Conservation (phyloP, 2,888 invertebrate species). For the Ectemnius continuus region DNA sequence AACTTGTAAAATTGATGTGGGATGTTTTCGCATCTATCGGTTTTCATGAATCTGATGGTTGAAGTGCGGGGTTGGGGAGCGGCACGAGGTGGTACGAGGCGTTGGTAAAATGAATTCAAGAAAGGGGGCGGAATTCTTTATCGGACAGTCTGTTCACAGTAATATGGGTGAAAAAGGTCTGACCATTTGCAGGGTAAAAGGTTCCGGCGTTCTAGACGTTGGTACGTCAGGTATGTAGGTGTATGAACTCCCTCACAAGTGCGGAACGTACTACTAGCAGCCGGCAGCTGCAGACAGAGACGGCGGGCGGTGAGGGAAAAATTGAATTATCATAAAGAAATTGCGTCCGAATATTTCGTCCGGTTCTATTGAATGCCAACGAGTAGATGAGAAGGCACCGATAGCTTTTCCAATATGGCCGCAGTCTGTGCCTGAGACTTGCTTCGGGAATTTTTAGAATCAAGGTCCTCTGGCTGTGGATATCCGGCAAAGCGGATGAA, state of each 20-base stretch:
- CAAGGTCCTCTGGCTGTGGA: conserved; percentile 25
- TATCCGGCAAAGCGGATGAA: conserved; percentile 4
- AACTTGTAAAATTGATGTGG: not conserved
- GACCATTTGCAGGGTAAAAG: conserved; percentile 61
- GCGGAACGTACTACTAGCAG: not conserved
- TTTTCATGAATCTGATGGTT: conserved; percentile 46
- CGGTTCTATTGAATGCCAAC: conserved; percentile 65
- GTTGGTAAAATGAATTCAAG: conserved; percentile 58
- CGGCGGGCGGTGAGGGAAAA: conserved; percentile 45
- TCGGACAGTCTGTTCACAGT: conserved; percentile 42
- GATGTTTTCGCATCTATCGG: conserved; percentile 39
- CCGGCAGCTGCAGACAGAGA: conserved; percentile 3
- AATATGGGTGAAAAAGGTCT: conserved; percentile 56
- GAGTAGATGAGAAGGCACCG: conserved; percentile 61
- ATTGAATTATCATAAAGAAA: conserved; percentile 74
- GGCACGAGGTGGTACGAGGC: not conserved
- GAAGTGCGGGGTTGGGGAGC: not conserved
- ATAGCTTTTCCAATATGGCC: conserved; percentile 64
- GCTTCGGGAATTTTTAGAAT: conserved; percentile 63
- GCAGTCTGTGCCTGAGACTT: conserved; percentile 34
- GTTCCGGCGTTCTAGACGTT: conserved; percentile 27
- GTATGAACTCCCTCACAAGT: conserved; percentile 17
- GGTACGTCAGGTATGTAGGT: conserved; percentile 53
- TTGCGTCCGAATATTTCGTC: conserved; percentile 65
- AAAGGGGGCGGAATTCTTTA: conserved; percentile 53